phyloP scores from a whole-genome alignment of 2,888 invertebrate genomes.

The Lagria hirta region DNA sequence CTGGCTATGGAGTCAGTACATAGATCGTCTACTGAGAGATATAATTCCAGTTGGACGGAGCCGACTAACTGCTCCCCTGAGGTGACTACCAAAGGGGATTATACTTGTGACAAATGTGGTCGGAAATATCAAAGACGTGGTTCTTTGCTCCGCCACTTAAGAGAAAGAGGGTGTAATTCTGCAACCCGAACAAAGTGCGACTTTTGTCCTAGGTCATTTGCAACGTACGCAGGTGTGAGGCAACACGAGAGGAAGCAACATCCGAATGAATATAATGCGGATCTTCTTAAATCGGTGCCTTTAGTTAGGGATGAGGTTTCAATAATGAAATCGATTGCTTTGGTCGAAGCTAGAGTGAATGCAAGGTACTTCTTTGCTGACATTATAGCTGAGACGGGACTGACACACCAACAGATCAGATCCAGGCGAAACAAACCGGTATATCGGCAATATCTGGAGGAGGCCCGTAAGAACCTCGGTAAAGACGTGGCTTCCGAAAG shows the following conservation, averaged over 20 bases:
- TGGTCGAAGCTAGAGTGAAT: constrained; percentile 7
- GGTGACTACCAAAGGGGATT: too few relatives aligned
- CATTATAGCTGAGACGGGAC: constrained; percentile 13
- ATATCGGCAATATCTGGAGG: constrained; percentile 11
- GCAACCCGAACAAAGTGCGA: constrained; percentile 2
- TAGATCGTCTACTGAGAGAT: too few relatives aligned
- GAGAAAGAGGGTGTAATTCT: constrained; percentile 6
- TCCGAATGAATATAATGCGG: constrained; percentile 1
- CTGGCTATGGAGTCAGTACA: too few relatives aligned
- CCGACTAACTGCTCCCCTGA: too few relatives aligned
- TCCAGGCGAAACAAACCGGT: constrained; percentile 10
- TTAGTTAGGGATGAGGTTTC: too few relatives aligned
- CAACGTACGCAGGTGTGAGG: constrained; percentile 4
- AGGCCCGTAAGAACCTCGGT: constrained; percentile 1
- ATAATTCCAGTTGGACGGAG: too few relatives aligned
- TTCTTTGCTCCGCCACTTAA: constrained; percentile 3
- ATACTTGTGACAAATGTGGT: constrained; percentile 8
- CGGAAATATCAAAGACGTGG: constrained; percentile 3
- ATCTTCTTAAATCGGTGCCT: too few relatives aligned
- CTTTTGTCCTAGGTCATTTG: constrained; percentile 5
- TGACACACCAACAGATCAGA: constrained; percentile 20
- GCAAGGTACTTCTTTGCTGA: constrained; percentile 5
- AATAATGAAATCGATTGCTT: constrained; percentile 10
- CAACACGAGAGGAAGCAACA: constrained; percentile 14
- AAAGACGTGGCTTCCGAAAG: too few relatives aligned